Conservation (phyloP, 2,888 invertebrate species). For the Monopis laevigella region DNA sequence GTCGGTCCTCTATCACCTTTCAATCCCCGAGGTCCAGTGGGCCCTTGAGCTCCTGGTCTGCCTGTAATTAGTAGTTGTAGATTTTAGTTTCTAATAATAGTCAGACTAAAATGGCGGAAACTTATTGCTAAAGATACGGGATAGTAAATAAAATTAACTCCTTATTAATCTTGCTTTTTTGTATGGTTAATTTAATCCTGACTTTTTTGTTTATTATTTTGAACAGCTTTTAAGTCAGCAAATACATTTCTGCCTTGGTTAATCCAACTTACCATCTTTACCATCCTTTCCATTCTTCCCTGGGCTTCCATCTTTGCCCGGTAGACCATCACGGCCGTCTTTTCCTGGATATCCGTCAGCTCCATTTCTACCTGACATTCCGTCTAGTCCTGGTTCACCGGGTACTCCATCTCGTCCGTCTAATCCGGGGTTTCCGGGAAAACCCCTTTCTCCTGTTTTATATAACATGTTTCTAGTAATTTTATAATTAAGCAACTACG, state of each 20-base stretch:
- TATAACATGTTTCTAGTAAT: conserved; percentile 9
- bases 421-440: conserved; percentile 75
- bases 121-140: neutral
- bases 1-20: conserved; percentile 73
- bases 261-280: conserved; percentile 45
- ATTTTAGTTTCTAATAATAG: no score
- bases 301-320: conserved; percentile 74
- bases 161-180: no score
- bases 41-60: conserved; percentile 72
- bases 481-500: neutral
- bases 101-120: no score
- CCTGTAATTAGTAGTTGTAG: no score
- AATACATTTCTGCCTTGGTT: no score
- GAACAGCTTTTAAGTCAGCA: no score
- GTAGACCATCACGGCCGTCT: conserved; percentile 76
- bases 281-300: conserved; percentile 69
- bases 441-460: conserved; percentile 74
- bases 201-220: no score
- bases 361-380: conserved; percentile 86
- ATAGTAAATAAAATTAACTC: no score
- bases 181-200: no score
- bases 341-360: conserved; percentile 81
- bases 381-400: conserved; percentile 90
- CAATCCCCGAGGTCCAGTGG: conserved; percentile 77
- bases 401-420: conserved; percentile 92